These are phyloP conservation scores for Belgica antarctica DNA, from an alignment of 2,888 invertebrate species.

Conservation along the genomic window DNA sequence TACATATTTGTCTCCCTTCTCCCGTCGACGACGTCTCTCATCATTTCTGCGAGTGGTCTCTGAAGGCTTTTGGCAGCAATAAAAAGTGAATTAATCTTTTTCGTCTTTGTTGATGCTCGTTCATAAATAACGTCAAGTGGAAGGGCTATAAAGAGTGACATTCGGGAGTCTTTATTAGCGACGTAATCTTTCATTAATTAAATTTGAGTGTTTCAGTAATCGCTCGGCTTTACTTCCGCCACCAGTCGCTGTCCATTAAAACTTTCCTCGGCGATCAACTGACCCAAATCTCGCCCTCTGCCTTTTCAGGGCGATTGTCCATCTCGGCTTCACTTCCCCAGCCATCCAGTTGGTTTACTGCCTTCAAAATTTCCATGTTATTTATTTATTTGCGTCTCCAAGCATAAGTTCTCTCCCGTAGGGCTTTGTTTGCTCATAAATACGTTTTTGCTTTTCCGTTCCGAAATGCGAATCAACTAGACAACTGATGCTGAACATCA, in stretches of 20 bases:
- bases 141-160: no score
- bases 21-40: background rate
- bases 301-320: no score
- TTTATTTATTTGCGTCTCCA: slow-evolving; percentile 19
- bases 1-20: background rate
- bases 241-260: background rate
- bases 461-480: background rate
- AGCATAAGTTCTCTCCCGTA: background rate
- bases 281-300: no score
- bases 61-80: slow-evolving; percentile 16
- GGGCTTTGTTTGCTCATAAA: background rate
- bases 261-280: no score
- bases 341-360: background rate
- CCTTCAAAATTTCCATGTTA: slow-evolving; percentile 8
- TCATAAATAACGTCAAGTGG: no score
- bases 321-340: background rate
- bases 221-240: background rate
- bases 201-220: background rate
- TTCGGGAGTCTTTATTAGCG: background rate
- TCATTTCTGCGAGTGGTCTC: slow-evolving; percentile 10
- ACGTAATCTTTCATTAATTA: background rate
- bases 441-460: background rate
- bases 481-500: background rate
- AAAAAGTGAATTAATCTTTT: slow-evolving; percentile 38
- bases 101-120: background rate